Evolutionary conservation across 2,888 invertebrate genomes (phyloP).

Genomic region (Coleophora deauratella): DNA sequence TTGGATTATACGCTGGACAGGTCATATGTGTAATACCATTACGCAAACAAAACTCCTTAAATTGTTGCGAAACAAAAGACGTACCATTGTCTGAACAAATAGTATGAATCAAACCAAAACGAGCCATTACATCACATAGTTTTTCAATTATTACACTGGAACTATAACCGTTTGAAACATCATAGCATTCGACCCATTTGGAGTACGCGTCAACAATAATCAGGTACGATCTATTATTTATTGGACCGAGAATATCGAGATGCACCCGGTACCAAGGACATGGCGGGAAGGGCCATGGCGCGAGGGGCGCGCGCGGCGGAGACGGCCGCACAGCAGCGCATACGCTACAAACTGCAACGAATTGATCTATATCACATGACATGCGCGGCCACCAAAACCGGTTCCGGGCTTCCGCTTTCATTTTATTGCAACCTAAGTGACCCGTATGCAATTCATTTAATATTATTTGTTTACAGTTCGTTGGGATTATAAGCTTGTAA

Average conservation of each 20-base stretch:
- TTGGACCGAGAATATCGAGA: slow-evolving; percentile 1
- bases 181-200: slow-evolving; percentile 7
- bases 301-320: slow-evolving; percentile 11
- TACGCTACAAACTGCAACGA: slow-evolving; percentile 6
- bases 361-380: slow-evolving; percentile 7
- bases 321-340: slow-evolving; percentile 12
- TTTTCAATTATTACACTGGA: slow-evolving; percentile 2
- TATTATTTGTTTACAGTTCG: background rate
- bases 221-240: slow-evolving; percentile 3
- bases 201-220: slow-evolving; percentile 7
- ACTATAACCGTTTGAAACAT: slow-evolving; percentile 2
- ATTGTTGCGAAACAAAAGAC: slow-evolving; percentile 4
- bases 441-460: slow-evolving; percentile 4
- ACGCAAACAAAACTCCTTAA: slow-evolving; percentile 2
- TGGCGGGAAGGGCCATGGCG: slow-evolving; percentile 10
- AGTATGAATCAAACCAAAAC: slow-evolving; percentile 7
- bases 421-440: slow-evolving; percentile 9
- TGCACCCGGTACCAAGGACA: slow-evolving; percentile 12
- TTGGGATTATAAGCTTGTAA: slow-evolving; percentile 12
- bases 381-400: slow-evolving; percentile 15
- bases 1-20: slow-evolving; percentile 5
- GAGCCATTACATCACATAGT: slow-evolving; percentile 5
- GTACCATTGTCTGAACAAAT: slow-evolving; percentile 9
- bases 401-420: slow-evolving; percentile 4
- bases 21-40: slow-evolving; percentile 8